These are phyloP conservation scores for Calvadosia cruxmelitensis DNA, from an alignment of 30 jellyfish, hydroid and myxozoan genomes.

Conservation along the genomic window DNA sequence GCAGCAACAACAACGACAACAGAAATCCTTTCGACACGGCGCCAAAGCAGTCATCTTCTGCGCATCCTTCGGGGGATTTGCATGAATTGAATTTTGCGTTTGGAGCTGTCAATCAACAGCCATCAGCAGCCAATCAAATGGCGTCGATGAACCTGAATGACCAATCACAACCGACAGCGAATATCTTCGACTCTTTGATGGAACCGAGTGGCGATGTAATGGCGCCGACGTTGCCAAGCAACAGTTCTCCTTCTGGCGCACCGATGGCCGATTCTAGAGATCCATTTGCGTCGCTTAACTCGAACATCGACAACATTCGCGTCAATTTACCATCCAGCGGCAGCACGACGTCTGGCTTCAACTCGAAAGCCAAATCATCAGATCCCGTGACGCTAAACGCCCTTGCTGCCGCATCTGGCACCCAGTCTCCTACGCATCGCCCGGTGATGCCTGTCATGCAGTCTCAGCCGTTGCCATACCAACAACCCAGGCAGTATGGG, in stretches of 20 bases:
- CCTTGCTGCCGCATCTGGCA: slow-evolving; percentile 23
- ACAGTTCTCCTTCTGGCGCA: slow-evolving; percentile 13
- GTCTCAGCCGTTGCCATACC: slow-evolving; percentile 5
- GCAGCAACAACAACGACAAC: not conserved
- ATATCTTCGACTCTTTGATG: not conserved
- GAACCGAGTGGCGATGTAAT: slow-evolving; percentile 4
- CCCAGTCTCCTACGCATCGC: slow-evolving; percentile 20
- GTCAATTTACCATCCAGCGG: slow-evolving; percentile 45
- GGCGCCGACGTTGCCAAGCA: slow-evolving; percentile 14
- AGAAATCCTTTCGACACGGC: not conserved
- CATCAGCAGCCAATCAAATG: not conserved
- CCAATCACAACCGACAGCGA: slow-evolving; percentile 12
- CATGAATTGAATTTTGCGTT: slow-evolving; percentile 6
- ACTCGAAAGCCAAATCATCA: slow-evolving; percentile 16
- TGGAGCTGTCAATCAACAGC: not conserved
- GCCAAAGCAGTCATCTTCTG: not conserved
- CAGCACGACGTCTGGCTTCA: slow-evolving; percentile 23
- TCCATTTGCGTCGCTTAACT: slow-evolving; percentile 44
- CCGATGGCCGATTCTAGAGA: slow-evolving; percentile 3
- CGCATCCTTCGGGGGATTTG: not conserved
- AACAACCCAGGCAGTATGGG: slow-evolving; percentile 20
- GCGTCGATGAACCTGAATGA: too few relatives aligned
- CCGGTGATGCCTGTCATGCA: slow-evolving; percentile 7
- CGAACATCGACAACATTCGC: slow-evolving; percentile 31
- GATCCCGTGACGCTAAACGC: slow-evolving; percentile 11